These are phyloP conservation scores for Bedellia somnulentella DNA, from an alignment of 2,888 invertebrate genomes.

Conservation along the genomic window DNA sequence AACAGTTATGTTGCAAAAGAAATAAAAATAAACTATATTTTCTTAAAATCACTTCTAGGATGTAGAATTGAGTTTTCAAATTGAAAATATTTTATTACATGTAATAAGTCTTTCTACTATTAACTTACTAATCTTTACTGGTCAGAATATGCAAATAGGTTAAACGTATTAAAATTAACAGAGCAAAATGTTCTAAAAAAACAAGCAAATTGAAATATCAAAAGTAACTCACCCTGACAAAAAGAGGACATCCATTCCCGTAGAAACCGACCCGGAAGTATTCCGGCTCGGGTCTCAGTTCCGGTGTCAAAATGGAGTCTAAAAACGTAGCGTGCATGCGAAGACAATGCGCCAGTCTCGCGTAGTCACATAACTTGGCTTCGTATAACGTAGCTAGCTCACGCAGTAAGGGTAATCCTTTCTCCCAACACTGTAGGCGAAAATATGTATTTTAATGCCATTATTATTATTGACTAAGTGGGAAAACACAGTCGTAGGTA, in stretches of 20 bases:
- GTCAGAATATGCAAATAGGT: too few species aligned
- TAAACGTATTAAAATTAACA: too few species aligned
- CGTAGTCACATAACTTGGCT: slow-evolving; percentile 82
- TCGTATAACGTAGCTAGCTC: slow-evolving; percentile 88
- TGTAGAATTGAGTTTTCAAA: too few species aligned
- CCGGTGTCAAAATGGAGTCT: slow-evolving; percentile 84
- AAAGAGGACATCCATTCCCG: slow-evolving; percentile 90
- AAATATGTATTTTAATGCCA: not conserved
- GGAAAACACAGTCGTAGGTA: too few species aligned
- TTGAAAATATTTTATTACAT: too few species aligned
- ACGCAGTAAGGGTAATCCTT: slow-evolving; percentile 89
- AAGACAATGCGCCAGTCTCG: slow-evolving; percentile 81
- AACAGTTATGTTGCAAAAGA: too few species aligned
- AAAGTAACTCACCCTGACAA: slow-evolving; percentile 85
- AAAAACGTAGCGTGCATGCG: slow-evolving; percentile 88
- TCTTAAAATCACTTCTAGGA: too few species aligned
- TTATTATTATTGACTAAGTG: not conserved
- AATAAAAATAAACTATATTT: too few species aligned
- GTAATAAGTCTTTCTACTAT: too few species aligned
- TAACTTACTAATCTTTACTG: too few species aligned
- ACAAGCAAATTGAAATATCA: too few species aligned
- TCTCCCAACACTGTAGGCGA: slow-evolving; percentile 93
- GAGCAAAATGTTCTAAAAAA: too few species aligned
- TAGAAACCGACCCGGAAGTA: slow-evolving; percentile 96
- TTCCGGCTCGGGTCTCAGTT: slow-evolving; percentile 88